Evolutionary conservation across 2,888 invertebrate species (phyloP), one percentile per base, ranked within the genome.

Genomic region (Melitaea athalia): DNA sequence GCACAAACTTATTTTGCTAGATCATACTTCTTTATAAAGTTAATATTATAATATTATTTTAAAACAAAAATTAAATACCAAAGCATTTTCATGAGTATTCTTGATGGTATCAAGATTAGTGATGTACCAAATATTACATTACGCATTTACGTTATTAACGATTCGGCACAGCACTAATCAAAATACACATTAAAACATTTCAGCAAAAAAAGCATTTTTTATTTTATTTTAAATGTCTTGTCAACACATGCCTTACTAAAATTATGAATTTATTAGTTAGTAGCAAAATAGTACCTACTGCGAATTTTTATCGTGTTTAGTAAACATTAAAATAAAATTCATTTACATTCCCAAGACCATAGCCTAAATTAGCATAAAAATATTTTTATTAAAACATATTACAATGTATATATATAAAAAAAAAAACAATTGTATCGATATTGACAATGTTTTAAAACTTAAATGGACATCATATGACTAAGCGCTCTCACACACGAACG

Each of bases 221-320:
- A n/a, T 31, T 12, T n/a, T 31, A 24, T 55, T 6, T 12, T 6
- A 24, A 53, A 55, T 50, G 24, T 55, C 6, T n/a, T n/a, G n/a
- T 53, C 53, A 33, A 55, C 31, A 7, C 53, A 55, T 55, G 53
- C 53, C n/a, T 55, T 7, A 55, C 31, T 14, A 7, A 55, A 45
- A n/a, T 55, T 33, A 33, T 33, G 11, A 11, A 52, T 4, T 7
- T 53, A 11, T 12, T 33, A 31, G n/a, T 31, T 31, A 31, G 6
- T 33, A 31, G 33, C 11, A 11, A 52, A 55, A 31, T 31, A 55
- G 3, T 55, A 53, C n/a, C n/a, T n/a, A n/a, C 33, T 55, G 7
- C 31, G 8, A 55, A 24, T 24, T 5, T 55, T 14, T 3, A 6
- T 6, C 24, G 11, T 53, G 24, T 24, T 5, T 11, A 5, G 12